Conservation (phyloP, 2,888 invertebrate genomes). For the Athetis lepigone region DNA sequence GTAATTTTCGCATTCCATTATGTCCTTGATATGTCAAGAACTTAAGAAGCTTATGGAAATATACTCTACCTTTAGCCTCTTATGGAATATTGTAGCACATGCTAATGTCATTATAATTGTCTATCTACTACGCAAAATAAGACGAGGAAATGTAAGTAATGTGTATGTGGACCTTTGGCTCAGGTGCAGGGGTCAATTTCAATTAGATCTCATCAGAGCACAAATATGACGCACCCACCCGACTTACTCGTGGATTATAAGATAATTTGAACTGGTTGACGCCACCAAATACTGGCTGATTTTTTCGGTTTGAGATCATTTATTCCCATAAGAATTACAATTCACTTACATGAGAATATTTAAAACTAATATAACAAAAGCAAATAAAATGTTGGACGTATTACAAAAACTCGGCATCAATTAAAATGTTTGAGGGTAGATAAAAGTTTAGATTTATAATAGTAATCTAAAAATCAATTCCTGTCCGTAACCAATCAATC, state of each 20-base stretch:
- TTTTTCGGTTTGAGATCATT: no score
- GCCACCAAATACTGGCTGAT: not conserved
- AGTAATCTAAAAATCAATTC: not conserved
- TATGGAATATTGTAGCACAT: not conserved
- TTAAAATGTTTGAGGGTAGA: no score
- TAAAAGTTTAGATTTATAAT: no score
- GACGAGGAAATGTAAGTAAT: constrained; percentile 31
- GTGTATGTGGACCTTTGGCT: constrained; percentile 39
- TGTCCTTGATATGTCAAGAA: no score
- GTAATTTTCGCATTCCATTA: no score
- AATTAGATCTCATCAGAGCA: constrained; percentile 49
- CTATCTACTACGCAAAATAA: constrained; percentile 1
- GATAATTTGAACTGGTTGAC: not conserved
- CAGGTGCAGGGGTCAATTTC: constrained; percentile 47
- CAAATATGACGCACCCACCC: constrained; percentile 19
- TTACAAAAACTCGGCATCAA: no score
- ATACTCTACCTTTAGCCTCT: not conserved
- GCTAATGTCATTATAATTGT: constrained; percentile 37
- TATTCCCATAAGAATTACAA: no score
- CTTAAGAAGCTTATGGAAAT: constrained; percentile 9
- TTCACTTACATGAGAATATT: no score
- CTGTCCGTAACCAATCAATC: not conserved
- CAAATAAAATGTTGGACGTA: no score
- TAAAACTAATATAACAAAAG: no score
- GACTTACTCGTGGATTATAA: constrained; percentile 1